Percentiles rank a stretch among this genome's conserved stretches.
phyloP scores from a whole-genome alignment of 2,888 invertebrate genomes.

The Tetanocera ferruginea region DNA sequence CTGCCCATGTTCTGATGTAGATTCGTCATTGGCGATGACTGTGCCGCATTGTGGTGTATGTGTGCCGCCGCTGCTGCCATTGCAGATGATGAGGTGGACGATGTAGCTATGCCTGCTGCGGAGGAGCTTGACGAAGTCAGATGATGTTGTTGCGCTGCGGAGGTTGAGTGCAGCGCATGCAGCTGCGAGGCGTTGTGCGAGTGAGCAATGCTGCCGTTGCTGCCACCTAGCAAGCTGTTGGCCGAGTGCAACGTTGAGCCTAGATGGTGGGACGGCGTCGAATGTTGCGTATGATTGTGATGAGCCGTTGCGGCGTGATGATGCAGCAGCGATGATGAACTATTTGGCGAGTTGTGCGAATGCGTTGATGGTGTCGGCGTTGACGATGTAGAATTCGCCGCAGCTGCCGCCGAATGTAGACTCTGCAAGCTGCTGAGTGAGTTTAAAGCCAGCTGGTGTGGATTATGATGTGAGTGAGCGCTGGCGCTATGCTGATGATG shows the following conservation, averaged over 20 bases:
- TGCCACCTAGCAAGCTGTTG: conserved; percentile 42
- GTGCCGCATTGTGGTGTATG: conserved; percentile 65
- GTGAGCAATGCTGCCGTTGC: conserved; percentile 38
- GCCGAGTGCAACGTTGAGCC: conserved; percentile 27
- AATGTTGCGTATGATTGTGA: conserved; percentile 47
- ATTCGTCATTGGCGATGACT: conserved; percentile 68
- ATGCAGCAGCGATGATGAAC: conserved; percentile 46
- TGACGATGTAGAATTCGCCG: conserved; percentile 14
- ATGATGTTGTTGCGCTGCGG: conserved; percentile 50
- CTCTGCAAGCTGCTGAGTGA: conserved; percentile 60
- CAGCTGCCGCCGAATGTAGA: conserved; percentile 43
- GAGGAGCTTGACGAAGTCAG: conserved; percentile 44
- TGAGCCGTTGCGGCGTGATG: conserved; percentile 53
- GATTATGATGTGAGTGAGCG: conserved; percentile 51
- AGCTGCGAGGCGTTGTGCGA: background rate
- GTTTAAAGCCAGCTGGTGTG: conserved; percentile 64
- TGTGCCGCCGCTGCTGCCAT: conserved; percentile 64
- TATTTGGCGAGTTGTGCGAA: conserved; percentile 50
- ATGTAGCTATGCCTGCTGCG: conserved; percentile 51
- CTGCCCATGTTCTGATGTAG: conserved; percentile 70
- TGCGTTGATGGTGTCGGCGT: conserved; percentile 43
- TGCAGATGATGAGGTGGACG: conserved; percentile 57
- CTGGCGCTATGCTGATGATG: conserved; percentile 49
- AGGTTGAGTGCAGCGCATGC: conserved; percentile 38
- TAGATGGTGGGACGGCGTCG: conserved; percentile 46